These are phyloP conservation scores for Ectemnius continuus DNA, from an alignment of 2,888 invertebrate genomes.

Conservation along the genomic window DNA sequence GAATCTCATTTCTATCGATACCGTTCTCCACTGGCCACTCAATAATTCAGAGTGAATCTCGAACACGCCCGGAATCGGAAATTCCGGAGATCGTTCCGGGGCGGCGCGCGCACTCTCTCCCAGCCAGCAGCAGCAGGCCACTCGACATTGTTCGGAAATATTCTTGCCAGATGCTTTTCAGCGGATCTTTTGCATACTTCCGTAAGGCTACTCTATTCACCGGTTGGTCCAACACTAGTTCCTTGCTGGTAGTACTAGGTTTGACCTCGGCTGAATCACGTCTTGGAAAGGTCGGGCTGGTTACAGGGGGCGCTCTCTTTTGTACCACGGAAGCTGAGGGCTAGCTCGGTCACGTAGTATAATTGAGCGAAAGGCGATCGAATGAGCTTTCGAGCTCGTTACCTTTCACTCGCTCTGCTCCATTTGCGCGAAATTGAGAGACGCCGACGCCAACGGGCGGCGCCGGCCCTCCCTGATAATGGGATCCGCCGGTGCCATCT, in stretches of 20 bases:
- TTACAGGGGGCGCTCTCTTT: too few species aligned
- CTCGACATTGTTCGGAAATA: slow-evolving; percentile 4
- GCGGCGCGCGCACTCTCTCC: not conserved
- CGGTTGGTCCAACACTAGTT: too few species aligned
- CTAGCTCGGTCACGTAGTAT: not conserved
- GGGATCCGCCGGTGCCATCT: not conserved
- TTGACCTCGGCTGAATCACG: too few species aligned
- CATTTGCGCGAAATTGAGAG: slow-evolving; percentile 3
- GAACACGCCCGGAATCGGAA: slow-evolving; percentile 4
- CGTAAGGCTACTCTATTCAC: too few species aligned
- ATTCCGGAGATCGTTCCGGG: not conserved
- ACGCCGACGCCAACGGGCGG: too few species aligned
- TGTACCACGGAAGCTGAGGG: too few species aligned
- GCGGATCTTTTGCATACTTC: not conserved
- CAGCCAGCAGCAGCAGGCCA: not conserved
- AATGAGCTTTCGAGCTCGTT: slow-evolving; percentile 1
- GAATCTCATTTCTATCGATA: slow-evolving; percentile 13
- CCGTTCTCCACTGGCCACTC: not conserved
- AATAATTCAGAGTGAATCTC: slow-evolving; percentile 8
- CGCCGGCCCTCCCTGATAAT: not conserved
- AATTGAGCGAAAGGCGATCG: not conserved
- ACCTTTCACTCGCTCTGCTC: slow-evolving; percentile 5
- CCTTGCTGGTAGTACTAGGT: too few species aligned
- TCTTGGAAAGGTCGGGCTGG: too few species aligned
- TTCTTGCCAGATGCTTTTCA: not conserved